Base-by-base conservation (phyloP, 2,888 invertebrate species). In the Heliconius hortense region DNA sequence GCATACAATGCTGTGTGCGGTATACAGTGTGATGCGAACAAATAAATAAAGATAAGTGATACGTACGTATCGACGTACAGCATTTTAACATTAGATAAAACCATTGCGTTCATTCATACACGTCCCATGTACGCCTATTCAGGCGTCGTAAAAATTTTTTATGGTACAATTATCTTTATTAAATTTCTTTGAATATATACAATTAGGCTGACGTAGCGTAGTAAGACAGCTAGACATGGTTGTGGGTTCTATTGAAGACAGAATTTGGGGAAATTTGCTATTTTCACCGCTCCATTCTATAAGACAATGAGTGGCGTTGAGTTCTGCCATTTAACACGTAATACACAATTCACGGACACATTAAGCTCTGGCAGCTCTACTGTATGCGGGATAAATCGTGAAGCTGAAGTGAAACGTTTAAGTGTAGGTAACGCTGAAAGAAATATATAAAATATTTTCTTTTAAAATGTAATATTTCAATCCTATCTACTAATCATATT, bases 51-150 rank as follows among this genome's bases (percentile, higher is more conserved):
- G 18, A 43, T 43, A 43, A 43, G 4, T 43, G 5, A 53, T 21
- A 56, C 2, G 0, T 18, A 43, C 43, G 43, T 5, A 15, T 43
- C 18, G 43, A 43, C 43, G 1, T 43, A 53, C 2, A 60, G 13
- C 24, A 60, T 60, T 24, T 15, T 24, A 4, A 13, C 24, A 56
- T n/a, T 56, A 56, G 8, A 3, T 35, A 63, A n/a, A 63, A 63
- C 31, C 63, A n/a, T 39, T 39, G 64, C n/a, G n/a, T 64, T 39
- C 64, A 64, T 64, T n/a, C 66, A 66, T 66, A 15, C 66, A 43
- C 39, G 24, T 66, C 66, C n/a, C 66, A 43, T 5, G 1, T 66
- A 43, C 39, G 66, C 39, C 24, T 64, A 15, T 66, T 24, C 43
- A 15, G 24, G 7, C 2, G 24, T 24, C 39, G 24, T 66, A 66